phyloP scores from a whole-genome alignment of 2,113 vertebrate species.

The Vireo altiloquus region DNA sequence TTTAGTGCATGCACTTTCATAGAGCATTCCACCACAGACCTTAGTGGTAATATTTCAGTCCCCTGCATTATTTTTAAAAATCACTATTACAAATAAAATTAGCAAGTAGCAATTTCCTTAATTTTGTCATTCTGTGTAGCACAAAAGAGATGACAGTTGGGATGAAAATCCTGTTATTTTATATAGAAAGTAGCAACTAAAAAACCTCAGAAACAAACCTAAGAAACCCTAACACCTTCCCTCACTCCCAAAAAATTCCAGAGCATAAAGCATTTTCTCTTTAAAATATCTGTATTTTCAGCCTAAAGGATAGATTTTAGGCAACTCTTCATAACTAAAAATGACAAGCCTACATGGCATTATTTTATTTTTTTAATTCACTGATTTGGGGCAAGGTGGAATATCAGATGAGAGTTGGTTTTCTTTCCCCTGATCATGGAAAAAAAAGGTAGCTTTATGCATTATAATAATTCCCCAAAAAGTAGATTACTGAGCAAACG shows the following conservation, averaged over 20 bases:
- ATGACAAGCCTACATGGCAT: not conserved
- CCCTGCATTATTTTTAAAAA: not conserved
- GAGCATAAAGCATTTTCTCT: not conserved
- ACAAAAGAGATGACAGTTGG: not conserved
- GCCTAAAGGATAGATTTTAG: not conserved
- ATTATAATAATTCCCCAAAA: not conserved
- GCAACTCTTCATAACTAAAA: not conserved
- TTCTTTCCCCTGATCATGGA: not conserved
- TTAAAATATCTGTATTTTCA: not conserved
- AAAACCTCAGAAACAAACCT: not conserved
- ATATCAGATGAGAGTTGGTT: not conserved
- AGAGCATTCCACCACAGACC: not conserved
- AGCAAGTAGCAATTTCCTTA: not conserved
- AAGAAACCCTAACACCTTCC: fast-evolving
- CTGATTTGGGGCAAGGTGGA: not conserved
- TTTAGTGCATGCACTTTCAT: not conserved
- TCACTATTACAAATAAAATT: not conserved
- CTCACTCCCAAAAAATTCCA: not conserved
- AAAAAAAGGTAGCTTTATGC: not conserved
- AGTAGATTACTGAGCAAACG: not conserved
- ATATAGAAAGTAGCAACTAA: not conserved
- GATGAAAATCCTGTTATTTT: not conserved
- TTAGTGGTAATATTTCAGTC: not conserved
- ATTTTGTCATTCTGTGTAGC: not conserved
- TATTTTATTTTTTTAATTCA: not conserved